A percentile compares a stretch with the other conserved stretches of the same genome.
Evolutionary conservation across 2,888 invertebrate genomes (phyloP).

Genomic region (Rhagium mordax): DNA sequence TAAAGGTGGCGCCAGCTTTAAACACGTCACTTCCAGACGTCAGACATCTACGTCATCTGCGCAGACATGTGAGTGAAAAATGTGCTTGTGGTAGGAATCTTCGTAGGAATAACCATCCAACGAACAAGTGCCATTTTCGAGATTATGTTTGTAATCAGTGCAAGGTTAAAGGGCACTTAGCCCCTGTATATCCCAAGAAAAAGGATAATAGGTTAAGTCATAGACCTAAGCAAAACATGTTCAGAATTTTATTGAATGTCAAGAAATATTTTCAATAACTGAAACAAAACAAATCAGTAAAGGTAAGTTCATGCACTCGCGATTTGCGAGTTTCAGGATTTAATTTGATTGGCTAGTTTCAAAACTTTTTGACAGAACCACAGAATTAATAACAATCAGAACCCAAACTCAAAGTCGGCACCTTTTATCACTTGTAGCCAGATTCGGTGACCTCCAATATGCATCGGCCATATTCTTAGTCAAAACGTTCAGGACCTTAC

Average conservation of each 20-base stretch:
- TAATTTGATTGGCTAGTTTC: too few relatives aligned
- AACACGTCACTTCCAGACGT: background rate
- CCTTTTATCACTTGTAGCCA: too few relatives aligned
- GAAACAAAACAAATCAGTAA: too few relatives aligned
- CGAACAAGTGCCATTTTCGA: background rate
- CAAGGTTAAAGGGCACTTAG: background rate
- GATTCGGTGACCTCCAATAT: too few relatives aligned
- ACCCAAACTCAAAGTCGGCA: too few relatives aligned
- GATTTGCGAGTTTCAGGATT: too few relatives aligned
- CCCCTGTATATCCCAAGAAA: background rate
- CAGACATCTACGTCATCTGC: background rate
- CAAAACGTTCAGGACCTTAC: too few relatives aligned
- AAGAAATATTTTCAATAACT: background rate
- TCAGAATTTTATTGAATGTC: background rate
- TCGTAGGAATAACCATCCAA: background rate
- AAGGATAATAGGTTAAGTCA: background rate
- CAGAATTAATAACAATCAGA: too few relatives aligned
- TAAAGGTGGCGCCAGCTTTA: background rate
- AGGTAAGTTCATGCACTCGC: too few relatives aligned
- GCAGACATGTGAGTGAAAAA: background rate
- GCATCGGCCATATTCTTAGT: too few relatives aligned
- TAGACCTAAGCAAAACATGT: background rate
- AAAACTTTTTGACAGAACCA: too few relatives aligned
- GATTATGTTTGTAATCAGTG: background rate
- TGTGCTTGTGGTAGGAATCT: background rate